Conservation (phyloP, 1,140 invertebrate species). For the Aradophagus sp. region DNA sequence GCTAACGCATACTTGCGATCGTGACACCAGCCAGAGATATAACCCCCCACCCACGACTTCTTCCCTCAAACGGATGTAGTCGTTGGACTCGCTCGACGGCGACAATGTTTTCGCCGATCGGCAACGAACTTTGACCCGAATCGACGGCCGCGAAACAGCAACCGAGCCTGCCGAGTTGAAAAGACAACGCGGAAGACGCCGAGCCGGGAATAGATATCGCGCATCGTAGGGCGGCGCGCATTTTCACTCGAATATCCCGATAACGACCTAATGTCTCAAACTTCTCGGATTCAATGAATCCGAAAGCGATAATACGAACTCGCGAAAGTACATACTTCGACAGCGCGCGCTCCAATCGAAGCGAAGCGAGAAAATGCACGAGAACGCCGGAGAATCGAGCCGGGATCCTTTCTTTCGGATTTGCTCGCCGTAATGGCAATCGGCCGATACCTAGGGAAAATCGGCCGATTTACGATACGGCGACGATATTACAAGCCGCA, state of each 20-base stretch:
- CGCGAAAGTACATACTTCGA: constrained; percentile 57
- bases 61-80: too few relatives aligned
- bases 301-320: constrained; percentile 72
- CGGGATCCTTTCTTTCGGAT: constrained; percentile 34
- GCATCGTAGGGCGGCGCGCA: constrained; percentile 64
- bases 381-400: constrained; percentile 38
- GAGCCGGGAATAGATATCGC: constrained; percentile 64
- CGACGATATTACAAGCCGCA: constrained; percentile 22
- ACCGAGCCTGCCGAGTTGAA: too few relatives aligned
- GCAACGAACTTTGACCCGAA: too few relatives aligned
- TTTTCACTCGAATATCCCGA: constrained; percentile 68
- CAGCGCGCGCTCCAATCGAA: constrained; percentile 60
- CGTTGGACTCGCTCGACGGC: too few relatives aligned
- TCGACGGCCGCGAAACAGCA: too few relatives aligned
- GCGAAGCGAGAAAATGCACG: constrained; percentile 47
- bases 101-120: too few relatives aligned
- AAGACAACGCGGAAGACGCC: constrained; percentile 44
- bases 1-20: constrained; percentile 58
- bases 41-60: too few relatives aligned
- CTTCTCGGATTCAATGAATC: constrained; percentile 69
- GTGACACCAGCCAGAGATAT: constrained; percentile 49
- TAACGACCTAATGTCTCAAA: constrained; percentile 66
- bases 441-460: constrained; percentile 6
- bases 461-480: constrained; percentile 33
- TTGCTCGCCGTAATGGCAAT: constrained; percentile 34